Conservation (phyloP, 2,888 invertebrate species). For the Chydorus sphaericus region DNA sequence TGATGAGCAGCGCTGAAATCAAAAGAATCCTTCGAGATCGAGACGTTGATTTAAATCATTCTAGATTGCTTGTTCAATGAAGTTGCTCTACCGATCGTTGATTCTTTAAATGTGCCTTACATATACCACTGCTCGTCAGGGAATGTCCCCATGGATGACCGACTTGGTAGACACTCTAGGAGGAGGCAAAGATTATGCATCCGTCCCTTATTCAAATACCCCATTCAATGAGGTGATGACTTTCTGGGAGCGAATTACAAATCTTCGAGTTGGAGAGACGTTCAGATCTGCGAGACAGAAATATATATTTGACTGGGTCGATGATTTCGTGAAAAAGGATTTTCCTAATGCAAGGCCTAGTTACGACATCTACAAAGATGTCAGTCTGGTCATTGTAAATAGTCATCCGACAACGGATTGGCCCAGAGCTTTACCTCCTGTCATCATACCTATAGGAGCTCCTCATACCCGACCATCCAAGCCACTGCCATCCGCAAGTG, state of each 20-base stretch:
- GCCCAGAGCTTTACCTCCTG: conserved; percentile 18
- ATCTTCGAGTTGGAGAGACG: neutral
- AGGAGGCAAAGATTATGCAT: neutral
- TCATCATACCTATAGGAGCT: conserved; percentile 20
- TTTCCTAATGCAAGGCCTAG: neutral
- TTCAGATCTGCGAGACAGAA: neutral
- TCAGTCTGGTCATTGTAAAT: neutral
- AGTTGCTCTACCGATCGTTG: neutral
- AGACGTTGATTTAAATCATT: neutral
- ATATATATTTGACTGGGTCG: neutral
- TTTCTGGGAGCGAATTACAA: neutral
- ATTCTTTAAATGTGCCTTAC: neutral
- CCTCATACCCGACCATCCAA: conserved; percentile 24
- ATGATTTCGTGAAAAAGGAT: neutral
- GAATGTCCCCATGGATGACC: neutral
- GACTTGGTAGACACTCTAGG: neutral
- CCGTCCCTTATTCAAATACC: neutral
- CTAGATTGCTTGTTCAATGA: neutral
- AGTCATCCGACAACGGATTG: neutral
- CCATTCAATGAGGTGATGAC: neutral
- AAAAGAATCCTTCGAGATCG: neutral
- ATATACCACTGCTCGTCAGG: neutral
- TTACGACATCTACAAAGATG: neutral
- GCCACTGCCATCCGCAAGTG: conserved; percentile 23
- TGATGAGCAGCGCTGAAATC: neutral